phyloP scores from a whole-genome alignment of 2,113 vertebrate genomes.

The Aspiorhynchus laticeps region DNA sequence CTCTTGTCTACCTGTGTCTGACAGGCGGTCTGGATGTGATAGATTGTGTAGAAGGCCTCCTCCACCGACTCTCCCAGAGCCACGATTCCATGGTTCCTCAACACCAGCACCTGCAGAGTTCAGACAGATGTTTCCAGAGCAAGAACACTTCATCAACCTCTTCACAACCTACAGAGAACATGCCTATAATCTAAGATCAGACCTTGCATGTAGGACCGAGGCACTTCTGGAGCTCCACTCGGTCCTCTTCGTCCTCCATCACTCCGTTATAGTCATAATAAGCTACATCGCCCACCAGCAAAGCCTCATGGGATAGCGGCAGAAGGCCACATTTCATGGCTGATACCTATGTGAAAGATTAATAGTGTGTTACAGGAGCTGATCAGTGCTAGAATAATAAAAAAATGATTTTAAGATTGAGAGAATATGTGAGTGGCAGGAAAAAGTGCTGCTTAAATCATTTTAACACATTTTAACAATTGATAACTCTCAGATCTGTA shows the following conservation, averaged over 20 bases:
- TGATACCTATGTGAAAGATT: constrained; percentile 80
- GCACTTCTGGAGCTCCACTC: constrained; percentile 92
- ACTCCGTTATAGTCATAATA: constrained; percentile 90
- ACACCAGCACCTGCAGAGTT: constrained; percentile 85
- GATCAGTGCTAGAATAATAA: not conserved
- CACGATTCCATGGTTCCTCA: constrained; percentile 94
- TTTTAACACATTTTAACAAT: too few relatives aligned
- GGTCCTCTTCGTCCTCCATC: constrained; percentile 89
- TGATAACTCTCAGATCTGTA: not conserved
- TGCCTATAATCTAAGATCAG: constrained; percentile 4
- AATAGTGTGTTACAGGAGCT: not conserved
- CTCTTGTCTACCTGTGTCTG: constrained; percentile 87
- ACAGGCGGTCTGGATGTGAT: constrained; percentile 94
- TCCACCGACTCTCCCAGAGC: constrained; percentile 92
- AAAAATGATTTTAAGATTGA: not conserved
- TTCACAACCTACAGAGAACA: not conserved
- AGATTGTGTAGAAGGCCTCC: constrained; percentile 94
- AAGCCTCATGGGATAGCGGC: constrained; percentile 89
- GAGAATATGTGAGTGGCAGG: not conserved
- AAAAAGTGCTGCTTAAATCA: not conserved
- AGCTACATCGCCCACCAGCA: constrained; percentile 90
- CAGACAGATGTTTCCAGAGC: not conserved
- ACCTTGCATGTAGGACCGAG: constrained; percentile 98
- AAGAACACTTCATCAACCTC: not conserved
- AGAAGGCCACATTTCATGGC: constrained; percentile 93